Percentiles rank a stretch among this genome's conserved stretches.
These are phyloP conservation scores for Ophion ellenae DNA, from an alignment of 2,888 invertebrate genomes.

Conservation along the genomic window DNA sequence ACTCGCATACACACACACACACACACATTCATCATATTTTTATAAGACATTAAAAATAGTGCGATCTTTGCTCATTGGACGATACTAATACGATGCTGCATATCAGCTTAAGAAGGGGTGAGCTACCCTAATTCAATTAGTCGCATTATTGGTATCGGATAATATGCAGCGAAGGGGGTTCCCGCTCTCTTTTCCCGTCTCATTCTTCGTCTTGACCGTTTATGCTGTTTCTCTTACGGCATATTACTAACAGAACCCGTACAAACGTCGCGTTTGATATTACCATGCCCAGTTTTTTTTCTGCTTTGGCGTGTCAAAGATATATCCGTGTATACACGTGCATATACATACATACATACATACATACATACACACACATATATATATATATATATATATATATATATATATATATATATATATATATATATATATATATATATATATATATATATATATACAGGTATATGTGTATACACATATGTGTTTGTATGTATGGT, in stretches of 20 bases:
- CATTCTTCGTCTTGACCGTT: constrained; percentile 51
- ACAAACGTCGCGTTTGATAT: constrained; percentile 83
- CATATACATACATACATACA: neutral
- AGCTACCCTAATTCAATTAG: constrained; percentile 81
- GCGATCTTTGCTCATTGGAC: constrained; percentile 67
- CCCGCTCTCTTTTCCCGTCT: constrained; percentile 65
- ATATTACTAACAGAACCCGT: constrained; percentile 83
- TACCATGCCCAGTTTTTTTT: constrained; percentile 74
- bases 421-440: no score
- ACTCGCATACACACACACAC: constrained; percentile 52
- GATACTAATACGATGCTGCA: constrained; percentile 81
- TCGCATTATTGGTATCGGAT: constrained; percentile 84
- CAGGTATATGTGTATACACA: no score
- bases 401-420: no score
- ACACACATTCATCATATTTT: constrained; percentile 68
- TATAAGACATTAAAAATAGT: constrained; percentile 39
- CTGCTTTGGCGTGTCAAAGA: neutral
- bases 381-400: no score
- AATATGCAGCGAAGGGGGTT: constrained; percentile 83
- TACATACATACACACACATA: neutral
- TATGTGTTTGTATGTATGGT: neutral
- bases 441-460: no score
- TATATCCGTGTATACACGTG: neutral
- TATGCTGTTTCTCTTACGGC: constrained; percentile 62
- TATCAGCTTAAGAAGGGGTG: constrained; percentile 82